Conservation (phyloP, 2,888 invertebrate genomes). For the Axea sp. region DNA sequence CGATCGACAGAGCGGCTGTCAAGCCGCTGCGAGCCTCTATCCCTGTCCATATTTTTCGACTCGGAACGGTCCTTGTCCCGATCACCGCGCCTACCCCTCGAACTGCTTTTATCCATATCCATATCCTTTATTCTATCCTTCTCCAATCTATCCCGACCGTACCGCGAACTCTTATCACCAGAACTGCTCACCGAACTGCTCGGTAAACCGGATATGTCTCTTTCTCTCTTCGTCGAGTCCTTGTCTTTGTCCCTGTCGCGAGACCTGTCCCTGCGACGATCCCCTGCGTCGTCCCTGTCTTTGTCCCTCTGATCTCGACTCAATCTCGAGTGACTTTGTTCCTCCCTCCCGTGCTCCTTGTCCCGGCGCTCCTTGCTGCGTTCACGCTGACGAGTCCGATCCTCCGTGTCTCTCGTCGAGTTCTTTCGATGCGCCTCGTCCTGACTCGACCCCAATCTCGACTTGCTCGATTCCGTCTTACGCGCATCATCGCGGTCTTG, state of each 20-base stretch:
- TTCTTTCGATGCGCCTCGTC: conserved; percentile 77
- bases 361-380: conserved; percentile 74
- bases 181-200: conserved; percentile 69
- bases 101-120: conserved; percentile 68
- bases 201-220: conserved; percentile 81
- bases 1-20: conserved; percentile 71
- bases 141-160: conserved; percentile 58
- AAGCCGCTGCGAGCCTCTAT: conserved; percentile 66
- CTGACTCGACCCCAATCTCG: conserved; percentile 70
- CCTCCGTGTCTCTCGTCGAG: conserved; percentile 73
- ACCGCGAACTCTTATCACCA: conserved; percentile 59
- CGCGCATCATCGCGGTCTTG: conserved; percentile 73
- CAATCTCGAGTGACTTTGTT: conserved; percentile 67
- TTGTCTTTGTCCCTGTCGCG: conserved; percentile 81
- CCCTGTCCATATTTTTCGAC: conserved; percentile 65
- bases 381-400: conserved; percentile 80
- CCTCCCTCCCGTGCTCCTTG: conserved; percentile 72
- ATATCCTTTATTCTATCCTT: conserved; percentile 65
- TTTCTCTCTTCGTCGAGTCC: conserved; percentile 79
- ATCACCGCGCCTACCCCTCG: conserved; percentile 70
- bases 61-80: conserved; percentile 71
- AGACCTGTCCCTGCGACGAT: conserved; percentile 82
- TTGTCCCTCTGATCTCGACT: conserved; percentile 69
- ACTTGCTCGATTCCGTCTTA: conserved; percentile 68
- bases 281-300: conserved; percentile 81